phyloP scores from a whole-genome alignment of 2,113 vertebrate species.

The Limanda limanda region DNA sequence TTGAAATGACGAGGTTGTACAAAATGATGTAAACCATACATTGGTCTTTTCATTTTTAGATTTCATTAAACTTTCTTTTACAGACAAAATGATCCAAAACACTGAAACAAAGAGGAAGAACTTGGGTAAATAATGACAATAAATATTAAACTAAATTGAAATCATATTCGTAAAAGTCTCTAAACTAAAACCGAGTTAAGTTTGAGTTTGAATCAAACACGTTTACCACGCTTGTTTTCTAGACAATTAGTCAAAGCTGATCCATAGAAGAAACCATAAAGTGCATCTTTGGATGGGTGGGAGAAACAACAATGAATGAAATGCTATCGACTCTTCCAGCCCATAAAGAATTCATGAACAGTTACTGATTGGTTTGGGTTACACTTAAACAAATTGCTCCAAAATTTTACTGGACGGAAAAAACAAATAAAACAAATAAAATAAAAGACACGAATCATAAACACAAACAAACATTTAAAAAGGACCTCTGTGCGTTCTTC shows the following conservation, averaged over 20 bases:
- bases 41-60: constrained; percentile 52
- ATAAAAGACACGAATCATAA: constrained; percentile 29
- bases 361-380: constrained; percentile 35
- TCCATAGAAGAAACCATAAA: constrained; percentile 64
- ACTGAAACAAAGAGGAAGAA: constrained; percentile 16
- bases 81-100: background rate
- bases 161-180: constrained; percentile 30
- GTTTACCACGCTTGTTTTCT: constrained; percentile 13
- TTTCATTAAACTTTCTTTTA: constrained; percentile 8
- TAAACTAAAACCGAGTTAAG: constrained; percentile 17
- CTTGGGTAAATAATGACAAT: constrained; percentile 19
- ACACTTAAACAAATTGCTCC: constrained; percentile 46
- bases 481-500: constrained; percentile 33
- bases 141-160: constrained; percentile 57
- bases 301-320: constrained; percentile 64
- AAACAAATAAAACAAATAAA: constrained; percentile 46
- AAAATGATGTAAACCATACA: constrained; percentile 61
- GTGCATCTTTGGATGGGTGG: constrained; percentile 70
- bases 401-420: constrained; percentile 47
- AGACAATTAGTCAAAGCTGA: constrained; percentile 32
- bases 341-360: constrained; percentile 44
- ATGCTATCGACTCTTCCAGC: constrained; percentile 35
- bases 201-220: constrained; percentile 35
- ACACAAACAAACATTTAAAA: constrained; percentile 56
- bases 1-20: constrained; percentile 70